phyloP scores from a whole-genome alignment of 2,797 vertebrate species.

The Cossypha caffra region DNA sequence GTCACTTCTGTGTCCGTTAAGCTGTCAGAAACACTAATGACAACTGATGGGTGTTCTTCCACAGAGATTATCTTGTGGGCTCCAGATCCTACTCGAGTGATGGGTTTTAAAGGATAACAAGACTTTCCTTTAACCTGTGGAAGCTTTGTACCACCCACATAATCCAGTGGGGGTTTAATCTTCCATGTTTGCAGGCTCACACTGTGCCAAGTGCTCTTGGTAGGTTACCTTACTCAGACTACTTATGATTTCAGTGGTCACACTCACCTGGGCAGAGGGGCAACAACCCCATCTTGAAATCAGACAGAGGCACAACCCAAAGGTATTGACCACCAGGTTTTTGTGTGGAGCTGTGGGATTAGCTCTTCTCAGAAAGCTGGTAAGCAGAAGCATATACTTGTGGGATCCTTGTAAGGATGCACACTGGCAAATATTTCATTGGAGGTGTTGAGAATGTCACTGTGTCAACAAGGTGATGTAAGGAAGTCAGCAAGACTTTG shows the following conservation, averaged over 20 bases:
- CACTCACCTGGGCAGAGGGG: neutral
- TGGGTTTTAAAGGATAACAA: neutral
- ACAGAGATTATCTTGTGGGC: neutral
- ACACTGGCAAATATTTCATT: neutral
- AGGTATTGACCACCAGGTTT: neutral
- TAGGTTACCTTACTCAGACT: neutral
- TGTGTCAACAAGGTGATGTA: neutral
- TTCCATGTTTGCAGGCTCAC: neutral
- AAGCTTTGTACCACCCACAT: neutral
- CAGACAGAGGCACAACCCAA: neutral
- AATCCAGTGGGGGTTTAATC: neutral
- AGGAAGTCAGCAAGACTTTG: neutral
- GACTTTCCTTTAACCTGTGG: neutral
- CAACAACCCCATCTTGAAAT: neutral
- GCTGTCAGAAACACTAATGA: slow-evolving; percentile 3
- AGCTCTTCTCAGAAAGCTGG: neutral
- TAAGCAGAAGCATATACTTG: neutral
- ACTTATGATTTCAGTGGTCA: neutral
- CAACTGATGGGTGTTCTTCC: slow-evolving; percentile 31
- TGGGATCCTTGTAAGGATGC: neutral
- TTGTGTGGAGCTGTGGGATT: neutral
- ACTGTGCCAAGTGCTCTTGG: neutral
- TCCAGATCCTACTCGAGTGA: neutral
- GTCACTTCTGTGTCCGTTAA: slow-evolving; percentile 35
- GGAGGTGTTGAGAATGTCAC: neutral